phyloP scores from a whole-genome alignment of 2,113 vertebrate species.

The Perca fluviatilis region DNA sequence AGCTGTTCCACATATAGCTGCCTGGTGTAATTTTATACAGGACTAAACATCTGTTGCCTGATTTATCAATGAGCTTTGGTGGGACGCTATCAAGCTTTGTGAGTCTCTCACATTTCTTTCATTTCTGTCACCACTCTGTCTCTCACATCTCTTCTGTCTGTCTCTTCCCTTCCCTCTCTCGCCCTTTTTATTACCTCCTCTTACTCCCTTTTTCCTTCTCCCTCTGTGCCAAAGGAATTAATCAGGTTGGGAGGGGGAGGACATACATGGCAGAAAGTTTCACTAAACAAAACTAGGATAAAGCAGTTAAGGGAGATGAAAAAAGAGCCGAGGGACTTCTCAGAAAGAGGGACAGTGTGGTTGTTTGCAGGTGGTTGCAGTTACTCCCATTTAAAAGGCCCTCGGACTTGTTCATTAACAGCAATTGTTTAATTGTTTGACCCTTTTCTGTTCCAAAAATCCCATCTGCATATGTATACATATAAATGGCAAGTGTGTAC shows the following conservation, averaged over 20 bases:
- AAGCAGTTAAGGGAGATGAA: conserved; percentile 41
- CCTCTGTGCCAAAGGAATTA: conserved; percentile 23
- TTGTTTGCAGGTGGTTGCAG: conserved; percentile 48
- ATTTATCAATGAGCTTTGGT: conserved; percentile 35
- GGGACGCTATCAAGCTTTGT: neutral
- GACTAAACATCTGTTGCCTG: conserved; percentile 56
- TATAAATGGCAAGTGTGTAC: neutral
- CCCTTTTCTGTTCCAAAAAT: neutral
- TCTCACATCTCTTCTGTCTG: neutral
- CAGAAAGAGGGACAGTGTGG: conserved; percentile 56
- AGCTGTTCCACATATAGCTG: conserved; percentile 44
- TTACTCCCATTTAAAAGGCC: conserved; percentile 12
- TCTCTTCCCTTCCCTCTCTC: neutral
- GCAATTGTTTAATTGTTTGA: conserved; percentile 18
- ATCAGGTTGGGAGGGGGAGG: conserved; percentile 22
- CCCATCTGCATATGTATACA: neutral
- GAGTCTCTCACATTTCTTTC: conserved; percentile 27
- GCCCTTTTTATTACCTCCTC: neutral
- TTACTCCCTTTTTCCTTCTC: neutral
- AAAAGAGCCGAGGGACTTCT: conserved; percentile 45
- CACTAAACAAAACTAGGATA: conserved; percentile 67
- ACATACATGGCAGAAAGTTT: conserved; percentile 56
- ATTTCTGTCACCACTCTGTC: conserved; percentile 17
- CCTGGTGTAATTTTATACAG: conserved; percentile 36
- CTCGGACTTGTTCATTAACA: conserved; percentile 18